phyloP scores from a whole-genome alignment of 2,888 invertebrate species.

The Chromoteleia sp. region DNA sequence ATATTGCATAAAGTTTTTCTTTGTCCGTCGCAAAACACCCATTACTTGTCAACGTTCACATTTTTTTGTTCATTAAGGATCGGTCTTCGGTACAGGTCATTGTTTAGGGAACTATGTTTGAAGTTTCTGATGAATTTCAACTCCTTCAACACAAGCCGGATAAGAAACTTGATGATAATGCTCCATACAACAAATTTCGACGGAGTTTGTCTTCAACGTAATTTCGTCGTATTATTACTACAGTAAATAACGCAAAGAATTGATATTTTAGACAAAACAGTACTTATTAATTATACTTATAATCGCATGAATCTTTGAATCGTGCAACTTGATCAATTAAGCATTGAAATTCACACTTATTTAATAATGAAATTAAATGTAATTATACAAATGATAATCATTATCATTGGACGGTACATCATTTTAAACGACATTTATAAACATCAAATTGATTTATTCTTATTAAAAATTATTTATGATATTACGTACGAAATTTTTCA shows the following conservation, averaged over 20 bases:
- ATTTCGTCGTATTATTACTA: constrained; percentile 42
- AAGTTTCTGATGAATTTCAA: constrained; percentile 66
- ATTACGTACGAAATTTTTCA: no score
- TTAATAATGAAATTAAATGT: no score
- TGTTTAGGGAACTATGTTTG: constrained; percentile 63
- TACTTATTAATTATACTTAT: background rate
- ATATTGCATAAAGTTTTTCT: no score
- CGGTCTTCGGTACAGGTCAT: constrained; percentile 51
- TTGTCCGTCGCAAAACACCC: constrained; percentile 10
- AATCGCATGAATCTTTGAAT: background rate
- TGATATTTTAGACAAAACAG: background rate
- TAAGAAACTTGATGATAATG: constrained; percentile 65
- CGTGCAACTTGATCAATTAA: background rate
- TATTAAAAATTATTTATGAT: no score
- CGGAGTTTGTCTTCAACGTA: constrained; percentile 45
- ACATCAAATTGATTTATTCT: no score
- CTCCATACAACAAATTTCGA: constrained; percentile 50
- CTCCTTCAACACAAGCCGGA: constrained; percentile 45
- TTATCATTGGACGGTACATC: no score
- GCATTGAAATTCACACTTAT: no score
- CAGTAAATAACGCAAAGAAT: constrained; percentile 34
- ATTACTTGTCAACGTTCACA: constrained; percentile 2
- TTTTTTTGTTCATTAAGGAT: constrained; percentile 51
- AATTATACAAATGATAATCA: no score
- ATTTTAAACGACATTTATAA: no score